Evolutionary conservation across 2,888 invertebrate genomes (phyloP), one percentile per base, ranked within the genome.

Genomic region (Xylota segnis): DNA sequence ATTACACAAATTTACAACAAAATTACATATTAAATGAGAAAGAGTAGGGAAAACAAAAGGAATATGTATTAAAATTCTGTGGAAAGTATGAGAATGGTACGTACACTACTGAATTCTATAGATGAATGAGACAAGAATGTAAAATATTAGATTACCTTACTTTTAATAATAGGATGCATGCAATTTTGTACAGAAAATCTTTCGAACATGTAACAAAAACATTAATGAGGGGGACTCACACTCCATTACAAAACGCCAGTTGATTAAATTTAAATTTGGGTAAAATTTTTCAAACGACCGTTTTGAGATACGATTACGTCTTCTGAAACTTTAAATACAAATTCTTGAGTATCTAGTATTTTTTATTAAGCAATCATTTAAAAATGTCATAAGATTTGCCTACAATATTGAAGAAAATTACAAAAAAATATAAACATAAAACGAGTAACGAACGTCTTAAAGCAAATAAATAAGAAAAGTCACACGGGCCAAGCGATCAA

Each of bases 231-330:
- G 7, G 32, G 45, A 84, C 84, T 84, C 84, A 84, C 84, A 84
- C 65, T 84, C 84, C 84, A 84, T 84, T 61, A 75, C 66, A 61
- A 84, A 81, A 43, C 81, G 75, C 84, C 84, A 84, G 84, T 84
- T 84, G 29, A 81, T 58, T 71, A 81, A 65, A 66, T 71, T 32
- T 76, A 84, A 81, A 54, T 84, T 75, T 59, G 84, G 79, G 37
- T 79, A 79, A 81, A 71, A 81, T 52, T 84, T 81, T 47, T 84
- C 84, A 66, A 84, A 79, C 32, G 79, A 71, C n/a, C 66, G 59
- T 47, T 71, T 79, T 37, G 75, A 81, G 37, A 81, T 75, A 61
- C 50, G 75, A 58, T 70, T 81, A 43, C 75, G 70, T 76, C 84
- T 81, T 81, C 84, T 84, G 74, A 71, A 75, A 79, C 84, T 84